Evolutionary conservation across 2,888 invertebrate genomes (phyloP), one percentile per base, ranked within the genome.

Genomic region (Cryptus viduatorius): DNA sequence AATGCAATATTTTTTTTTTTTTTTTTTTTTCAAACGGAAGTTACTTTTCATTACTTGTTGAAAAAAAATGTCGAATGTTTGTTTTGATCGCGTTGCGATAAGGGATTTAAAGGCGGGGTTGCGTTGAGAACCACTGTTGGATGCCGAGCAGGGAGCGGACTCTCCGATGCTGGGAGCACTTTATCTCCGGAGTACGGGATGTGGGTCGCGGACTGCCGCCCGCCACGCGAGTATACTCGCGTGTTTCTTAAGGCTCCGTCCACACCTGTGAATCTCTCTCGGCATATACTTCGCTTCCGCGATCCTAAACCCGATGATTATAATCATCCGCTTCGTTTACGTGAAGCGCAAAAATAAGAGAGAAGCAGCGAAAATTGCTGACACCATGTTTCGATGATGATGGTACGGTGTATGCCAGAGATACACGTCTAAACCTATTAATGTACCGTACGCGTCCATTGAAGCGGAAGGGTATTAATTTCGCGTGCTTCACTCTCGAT

Each of bases 191-290:
- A 87, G 89, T 90, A 88, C 90, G 88, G 90, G 93, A 93, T 93
- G 93, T 93, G 92, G 93, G 93, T 93, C 92, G 93, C 91, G 90
- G 77, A 91, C 89, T 90, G 92, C 91, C 90, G 91, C 90, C 91
- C 90, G 93, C 92, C 92, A 92, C 91, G 92, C 92, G 91, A 92
- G 83, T 88, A 80, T 88, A 85, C 88, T 87, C 89, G 82, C 59
- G 84, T 59, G 69, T 67, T 65, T 77, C 81, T 82, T 85, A 68
- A 85, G 82, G 79, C 79, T 72, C 67, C 81, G 73, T 82, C 46
- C 76, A 78, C 71, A 82, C 65, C 79, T 82, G 76, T 46, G 46
- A 72, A 29, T 19, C 24, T n/a, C 42, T 44, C 44, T 42, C 24
- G 42, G 19, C 50, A 53, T 37, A 8, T 16, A 64, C 48, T 14